A percentile compares a stretch with the other conserved stretches of the same genome.
phyloP scores from a whole-genome alignment of 2,888 invertebrate species.

The Baccha elongata region DNA sequence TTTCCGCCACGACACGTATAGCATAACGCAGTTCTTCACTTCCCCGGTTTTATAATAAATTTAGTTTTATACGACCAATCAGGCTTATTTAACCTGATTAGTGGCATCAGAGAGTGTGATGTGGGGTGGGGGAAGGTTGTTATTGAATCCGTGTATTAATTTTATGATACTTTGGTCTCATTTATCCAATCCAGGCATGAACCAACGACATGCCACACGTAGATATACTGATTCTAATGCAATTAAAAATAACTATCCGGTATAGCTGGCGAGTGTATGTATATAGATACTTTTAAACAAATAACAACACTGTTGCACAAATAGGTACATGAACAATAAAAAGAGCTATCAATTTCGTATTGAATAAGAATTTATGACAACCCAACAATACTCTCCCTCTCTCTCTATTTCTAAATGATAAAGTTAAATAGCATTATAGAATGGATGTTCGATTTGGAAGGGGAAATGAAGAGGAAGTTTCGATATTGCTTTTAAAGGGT shows the following conservation, averaged over 20 bases:
- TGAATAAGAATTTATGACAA: neutral
- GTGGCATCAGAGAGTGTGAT: neutral
- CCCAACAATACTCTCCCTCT: neutral
- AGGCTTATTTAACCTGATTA: conserved; percentile 50
- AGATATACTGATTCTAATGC: conserved; percentile 18
- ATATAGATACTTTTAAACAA: neutral
- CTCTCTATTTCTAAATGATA: neutral
- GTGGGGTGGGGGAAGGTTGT: neutral
- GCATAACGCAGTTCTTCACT: neutral
- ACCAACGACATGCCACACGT: neutral
- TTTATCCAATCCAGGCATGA: neutral
- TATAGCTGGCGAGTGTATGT: neutral
- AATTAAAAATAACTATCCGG: conserved; percentile 35
- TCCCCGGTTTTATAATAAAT: neutral
- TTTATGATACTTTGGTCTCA: conserved; percentile 9
- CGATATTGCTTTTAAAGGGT: no score
- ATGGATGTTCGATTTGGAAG: neutral
- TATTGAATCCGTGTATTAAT: conserved; percentile 14
- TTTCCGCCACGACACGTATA: no score
- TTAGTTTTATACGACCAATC: conserved; percentile 14
- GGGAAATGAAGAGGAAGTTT: no score
- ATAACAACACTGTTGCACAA: neutral
- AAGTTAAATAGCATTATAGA: neutral
- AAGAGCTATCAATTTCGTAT: conserved; percentile 28
- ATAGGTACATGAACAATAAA: neutral